Evolutionary conservation across 2,888 invertebrate genomes (phyloP).

Genomic region (Zhengitettix transpicula): DNA sequence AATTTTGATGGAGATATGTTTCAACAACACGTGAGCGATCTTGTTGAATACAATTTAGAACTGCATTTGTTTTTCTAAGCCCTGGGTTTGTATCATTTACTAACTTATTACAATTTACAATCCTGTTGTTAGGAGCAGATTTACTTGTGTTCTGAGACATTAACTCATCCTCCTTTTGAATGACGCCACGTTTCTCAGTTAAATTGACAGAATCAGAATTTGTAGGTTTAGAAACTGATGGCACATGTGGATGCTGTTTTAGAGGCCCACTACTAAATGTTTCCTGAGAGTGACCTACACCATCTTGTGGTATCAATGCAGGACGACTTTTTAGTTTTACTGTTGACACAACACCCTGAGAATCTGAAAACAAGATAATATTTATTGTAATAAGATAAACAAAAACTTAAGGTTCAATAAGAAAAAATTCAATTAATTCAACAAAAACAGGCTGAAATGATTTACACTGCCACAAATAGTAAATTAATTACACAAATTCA

Average conservation of each 20-base stretch:
- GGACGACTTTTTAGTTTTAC: conserved; percentile 12
- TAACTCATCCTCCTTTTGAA: neutral
- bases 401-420: no score
- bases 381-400: neutral
- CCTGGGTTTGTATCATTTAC: neutral
- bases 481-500: no score
- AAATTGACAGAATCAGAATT: neutral
- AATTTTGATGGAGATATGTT: neutral
- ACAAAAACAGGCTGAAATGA: no score
- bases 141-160: neutral
- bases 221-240: neutral
- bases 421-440: no score
- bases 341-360: conserved; percentile 21
- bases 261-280: conserved; percentile 8
- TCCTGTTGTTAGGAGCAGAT: neutral
- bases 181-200: neutral
- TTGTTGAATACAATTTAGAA: neutral
- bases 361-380: conserved; percentile 21
- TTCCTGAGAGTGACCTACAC: conserved; percentile 6
- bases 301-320: conserved; percentile 3
- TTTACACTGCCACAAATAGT: no score
- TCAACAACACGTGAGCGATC: neutral
- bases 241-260: conserved; percentile 15
- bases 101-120: neutral
- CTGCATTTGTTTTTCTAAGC: neutral